phyloP scores from a whole-genome alignment of 2,797 vertebrate species.

The Knipowitschia caucasica region DNA sequence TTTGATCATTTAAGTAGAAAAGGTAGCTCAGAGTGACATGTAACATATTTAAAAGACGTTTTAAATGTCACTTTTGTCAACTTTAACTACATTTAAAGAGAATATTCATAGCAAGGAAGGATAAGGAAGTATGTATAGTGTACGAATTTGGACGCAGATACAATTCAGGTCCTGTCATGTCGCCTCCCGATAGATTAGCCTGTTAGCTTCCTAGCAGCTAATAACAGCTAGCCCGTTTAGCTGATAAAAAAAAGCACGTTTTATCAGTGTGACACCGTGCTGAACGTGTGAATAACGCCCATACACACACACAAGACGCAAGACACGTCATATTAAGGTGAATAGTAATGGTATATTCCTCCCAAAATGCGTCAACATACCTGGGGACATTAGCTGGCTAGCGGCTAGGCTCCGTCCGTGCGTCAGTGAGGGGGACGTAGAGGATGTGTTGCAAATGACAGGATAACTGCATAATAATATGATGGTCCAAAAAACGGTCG shows the following conservation, averaged over 20 bases:
- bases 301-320: accelerated
- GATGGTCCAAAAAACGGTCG: background rate
- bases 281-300: background rate
- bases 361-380: slow-evolving; percentile 30
- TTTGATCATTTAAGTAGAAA: no score
- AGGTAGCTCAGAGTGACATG: no score
- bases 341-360: background rate
- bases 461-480: background rate
- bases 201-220: slow-evolving; percentile 38
- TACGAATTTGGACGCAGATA: no score
- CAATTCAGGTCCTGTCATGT: slow-evolving; percentile 27
- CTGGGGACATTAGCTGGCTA: slow-evolving; percentile 54
- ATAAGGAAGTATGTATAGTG: no score
- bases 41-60: no score
- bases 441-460: background rate
- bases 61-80: no score
- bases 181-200: slow-evolving; percentile 54
- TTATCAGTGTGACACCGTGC: background rate
- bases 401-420: slow-evolving; percentile 42
- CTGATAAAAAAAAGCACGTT: background rate
- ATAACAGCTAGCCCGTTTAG: slow-evolving; percentile 13
- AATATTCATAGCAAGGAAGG: no score
- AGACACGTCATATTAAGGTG: accelerated
- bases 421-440: slow-evolving; percentile 7
- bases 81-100: no score